Base-by-base conservation (phyloP, 92 coral and sea anemone genomes). In the Porites cylindrica region DNA sequence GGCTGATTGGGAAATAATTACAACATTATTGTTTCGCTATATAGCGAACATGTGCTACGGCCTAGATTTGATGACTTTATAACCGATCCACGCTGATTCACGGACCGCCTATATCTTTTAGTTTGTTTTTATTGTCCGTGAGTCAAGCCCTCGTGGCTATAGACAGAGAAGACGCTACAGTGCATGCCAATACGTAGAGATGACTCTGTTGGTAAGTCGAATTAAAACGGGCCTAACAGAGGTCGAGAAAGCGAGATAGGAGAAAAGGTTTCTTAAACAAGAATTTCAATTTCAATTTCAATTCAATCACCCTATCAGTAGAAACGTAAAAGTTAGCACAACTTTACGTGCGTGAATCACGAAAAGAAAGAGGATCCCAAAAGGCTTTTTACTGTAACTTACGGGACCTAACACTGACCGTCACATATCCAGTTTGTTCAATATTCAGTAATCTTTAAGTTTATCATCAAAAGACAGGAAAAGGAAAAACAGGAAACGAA, bases 1-100 rank as follows among this genome's bases (percentile, higher is more conserved):
- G 72, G 13, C 24, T 83, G 87, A 83, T 83, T 83, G 77, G 71
- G 79, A 83, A 73, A 83, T 83, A 83, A 83, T 83, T 83, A 83
- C 72, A 16, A 82, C 38, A 50, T 72, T 64, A 83, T 83, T 83
- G 80, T 14, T 83, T 29, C 53, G 71, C 80, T 64, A 59, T 71
- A 17, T 32, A 73, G 73, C 74, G 65, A 73, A 72, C 87, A 83
- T 83, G 81, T 83, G 87, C 87, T 50, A 21, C 6, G 81, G 80
- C 60, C 87, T 83, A 65, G 65, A 12, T 83, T 61, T 83, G 80
- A 83, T 73, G 87, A 62, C 72, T 83, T 83, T 73, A 73, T 83
- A 83, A 83, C 72, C 74, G 87, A 71, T 82, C 53, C 66, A 51
- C 54, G 86, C 77, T 26, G 66, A 59, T 72, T 71, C 86, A 71